A percentile compares a stretch with the other conserved stretches of the same genome.
These are phyloP conservation scores for Liodrosophila aerea DNA, from an alignment of 2,888 invertebrate genomes.

Conservation along the genomic window DNA sequence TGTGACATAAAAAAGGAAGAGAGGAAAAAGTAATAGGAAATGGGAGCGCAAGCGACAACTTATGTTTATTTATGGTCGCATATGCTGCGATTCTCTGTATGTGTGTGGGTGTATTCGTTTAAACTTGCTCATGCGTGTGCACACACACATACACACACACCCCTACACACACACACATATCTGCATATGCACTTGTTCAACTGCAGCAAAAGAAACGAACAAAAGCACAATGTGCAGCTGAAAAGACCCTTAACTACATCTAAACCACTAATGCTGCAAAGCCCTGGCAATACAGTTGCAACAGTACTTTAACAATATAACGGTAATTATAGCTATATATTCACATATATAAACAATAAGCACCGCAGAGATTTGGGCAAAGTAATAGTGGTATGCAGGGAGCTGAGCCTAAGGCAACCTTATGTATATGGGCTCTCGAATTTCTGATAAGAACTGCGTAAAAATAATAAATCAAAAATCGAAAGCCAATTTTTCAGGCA, in stretches of 20 bases:
- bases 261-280: not conserved
- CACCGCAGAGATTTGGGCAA: too few relatives aligned
- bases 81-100: constrained; percentile 43
- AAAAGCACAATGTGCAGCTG: constrained; percentile 4
- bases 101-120: constrained; percentile 9
- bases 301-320: too few relatives aligned
- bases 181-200: constrained; percentile 14
- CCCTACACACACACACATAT: constrained; percentile 1
- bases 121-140: constrained; percentile 32
- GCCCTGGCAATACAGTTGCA: not conserved
- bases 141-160: constrained; percentile 14
- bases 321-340: too few relatives aligned
- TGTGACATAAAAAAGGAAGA: constrained; percentile 30
- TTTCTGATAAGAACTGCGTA: too few relatives aligned
- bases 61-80: constrained; percentile 70
- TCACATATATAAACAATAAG: too few relatives aligned
- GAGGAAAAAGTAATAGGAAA: constrained; percentile 21
- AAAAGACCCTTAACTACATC: not conserved
- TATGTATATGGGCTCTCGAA: too few relatives aligned
- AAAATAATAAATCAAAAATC: too few relatives aligned
- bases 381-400: too few relatives aligned
- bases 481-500: too few relatives aligned
- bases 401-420: too few relatives aligned
- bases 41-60: constrained; percentile 42
- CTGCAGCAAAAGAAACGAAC: not conserved